Evolutionary conservation across 1,140 invertebrate genomes (phyloP).

Genomic region (Portunus trituberculatus): DNA sequence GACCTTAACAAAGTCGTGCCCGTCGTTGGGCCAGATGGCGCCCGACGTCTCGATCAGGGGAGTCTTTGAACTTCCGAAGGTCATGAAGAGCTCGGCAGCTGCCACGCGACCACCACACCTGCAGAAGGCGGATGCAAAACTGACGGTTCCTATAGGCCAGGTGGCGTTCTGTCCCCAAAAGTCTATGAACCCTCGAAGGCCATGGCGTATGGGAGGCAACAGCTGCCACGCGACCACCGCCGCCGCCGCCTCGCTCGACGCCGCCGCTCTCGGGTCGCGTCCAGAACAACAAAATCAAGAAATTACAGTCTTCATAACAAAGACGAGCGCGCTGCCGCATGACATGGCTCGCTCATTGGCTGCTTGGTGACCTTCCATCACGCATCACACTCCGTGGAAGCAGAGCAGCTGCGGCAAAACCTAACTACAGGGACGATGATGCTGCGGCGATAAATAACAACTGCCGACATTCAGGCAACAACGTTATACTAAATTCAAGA

Average conservation of each 20-base stretch:
- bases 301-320: background rate
- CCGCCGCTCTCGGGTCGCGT: background rate
- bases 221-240: slow-evolving; percentile 47
- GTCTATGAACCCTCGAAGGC: slow-evolving; percentile 61
- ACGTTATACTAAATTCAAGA: too few species aligned
- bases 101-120: slow-evolving; percentile 62
- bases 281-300: background rate
- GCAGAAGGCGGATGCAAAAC: slow-evolving; percentile 34
- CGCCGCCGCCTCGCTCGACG: background rate
- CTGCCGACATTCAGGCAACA: background rate
- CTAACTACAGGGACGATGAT: too few species aligned
- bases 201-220: slow-evolving; percentile 35
- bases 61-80: slow-evolving; percentile 59
- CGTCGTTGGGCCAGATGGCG: slow-evolving; percentile 42
- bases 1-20: slow-evolving; percentile 40
- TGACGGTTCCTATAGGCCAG: slow-evolving; percentile 28
- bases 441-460: too few species aligned
- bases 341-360: too few species aligned
- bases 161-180: slow-evolving; percentile 16
- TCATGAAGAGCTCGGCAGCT: slow-evolving; percentile 45
- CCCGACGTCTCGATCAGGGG: slow-evolving; percentile 32
- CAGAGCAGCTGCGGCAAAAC: too few species aligned
- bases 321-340: background rate
- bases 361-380: too few species aligned
- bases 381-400: too few species aligned